phyloP scores from a whole-genome alignment of 2,797 vertebrate species.

The Taeniopygia guttata region DNA sequence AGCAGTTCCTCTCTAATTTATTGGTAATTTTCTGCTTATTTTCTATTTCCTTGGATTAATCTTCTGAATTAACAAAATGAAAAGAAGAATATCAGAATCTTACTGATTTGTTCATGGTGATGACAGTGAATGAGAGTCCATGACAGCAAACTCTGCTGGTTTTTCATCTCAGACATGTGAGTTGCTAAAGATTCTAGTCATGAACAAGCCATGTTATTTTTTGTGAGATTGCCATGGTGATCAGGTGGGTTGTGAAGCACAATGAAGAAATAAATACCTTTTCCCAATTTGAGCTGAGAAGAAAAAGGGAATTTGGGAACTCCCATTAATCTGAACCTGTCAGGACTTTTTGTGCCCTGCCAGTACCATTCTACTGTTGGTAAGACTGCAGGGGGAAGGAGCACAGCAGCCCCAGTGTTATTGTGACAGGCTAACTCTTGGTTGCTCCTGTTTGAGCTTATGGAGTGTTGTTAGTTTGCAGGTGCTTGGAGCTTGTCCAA shows the following conservation, averaged over 20 bases:
- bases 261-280: conserved; percentile 2
- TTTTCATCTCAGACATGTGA: not conserved
- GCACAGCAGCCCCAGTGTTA: not conserved
- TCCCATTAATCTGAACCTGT: not conserved
- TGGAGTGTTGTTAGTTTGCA: not conserved
- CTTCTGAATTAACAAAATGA: not conserved
- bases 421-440: not conserved
- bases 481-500: not conserved
- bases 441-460: not conserved
- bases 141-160: not conserved
- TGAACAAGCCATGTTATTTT: not conserved
- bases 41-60: not conserved
- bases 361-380: not conserved
- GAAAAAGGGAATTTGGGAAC: not conserved
- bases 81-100: not conserved
- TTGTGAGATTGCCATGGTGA: conserved; percentile 1
- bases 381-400: not conserved
- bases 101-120: not conserved
- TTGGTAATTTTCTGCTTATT: not conserved
- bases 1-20: not conserved
- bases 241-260: not conserved
- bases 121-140: not conserved
- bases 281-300: not conserved
- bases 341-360: not conserved
- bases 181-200: not conserved